Base-by-base conservation (phyloP, 2,113 vertebrate genomes). In the Apteryx owenii region DNA sequence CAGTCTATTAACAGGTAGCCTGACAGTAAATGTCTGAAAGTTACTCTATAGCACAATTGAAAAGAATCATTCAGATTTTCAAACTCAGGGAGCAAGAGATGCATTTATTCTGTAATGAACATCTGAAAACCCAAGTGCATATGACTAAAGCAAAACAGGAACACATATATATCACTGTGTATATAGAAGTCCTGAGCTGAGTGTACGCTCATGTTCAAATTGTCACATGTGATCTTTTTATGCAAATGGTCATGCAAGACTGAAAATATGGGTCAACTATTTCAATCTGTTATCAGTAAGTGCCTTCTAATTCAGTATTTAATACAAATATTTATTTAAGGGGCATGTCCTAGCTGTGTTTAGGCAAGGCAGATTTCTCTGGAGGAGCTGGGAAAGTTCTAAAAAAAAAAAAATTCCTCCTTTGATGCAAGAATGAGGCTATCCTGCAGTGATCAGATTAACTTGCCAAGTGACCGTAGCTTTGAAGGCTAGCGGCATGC, bases 401-500 rank as follows among this genome's bases (percentile, higher is more conserved):
- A 7, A 92, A 93, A 78, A 70, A 86, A 69, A 87, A 69, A 71
- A 42, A 23, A 95, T 87, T 96, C 61, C 72, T 98, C 64, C 97
- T 98, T 98, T 98, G 98, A 98, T 98, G 96, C 58, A 1, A 89
- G 77, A 90, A 77, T 93, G 70, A 91, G 92, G 94, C 86, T 97
- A 33, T 96, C 98, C 97, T 95, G 90, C 90, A 93, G 98, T 48
- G 97, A 96, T 96, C 87, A 96, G 94, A 96, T 95, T 94, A 92
- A 92, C 22, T 92, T 94, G 98, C 97, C 98, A 98, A 91, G 53
- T 76, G 58, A 88, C 92, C 93, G 88, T 61, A 40, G 87, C 95
- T 98, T 96, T 97, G 96, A 98, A 96, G 96, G 97, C 82, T 68
- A 93, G 83, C 36, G 1, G 94, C 66, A 4, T 93, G 91, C 77